phyloP scores from a whole-genome alignment of 2,113 vertebrate species.

The Tiliqua scincoides region DNA sequence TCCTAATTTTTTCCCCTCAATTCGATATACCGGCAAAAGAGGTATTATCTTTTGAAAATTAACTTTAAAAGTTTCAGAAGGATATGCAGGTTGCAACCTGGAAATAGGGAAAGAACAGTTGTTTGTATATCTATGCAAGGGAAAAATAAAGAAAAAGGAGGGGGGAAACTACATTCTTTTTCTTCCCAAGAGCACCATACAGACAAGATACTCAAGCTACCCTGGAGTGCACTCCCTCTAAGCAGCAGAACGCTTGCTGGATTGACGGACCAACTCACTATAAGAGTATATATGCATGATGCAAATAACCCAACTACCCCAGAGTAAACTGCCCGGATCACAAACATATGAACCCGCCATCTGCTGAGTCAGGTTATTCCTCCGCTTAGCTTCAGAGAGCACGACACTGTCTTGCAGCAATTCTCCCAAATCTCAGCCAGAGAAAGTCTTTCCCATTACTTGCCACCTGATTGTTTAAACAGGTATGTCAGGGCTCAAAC shows the following conservation, averaged over 20 bases:
- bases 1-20: conserved; percentile 62
- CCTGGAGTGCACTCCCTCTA: not conserved
- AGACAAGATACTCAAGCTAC: not conserved
- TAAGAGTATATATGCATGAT: too few relatives aligned
- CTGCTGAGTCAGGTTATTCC: not conserved
- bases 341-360: not conserved
- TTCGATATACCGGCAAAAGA: conserved; percentile 68
- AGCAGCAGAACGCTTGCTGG: too few relatives aligned
- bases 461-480: too few relatives aligned
- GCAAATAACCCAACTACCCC: not conserved
- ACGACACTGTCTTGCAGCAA: not conserved
- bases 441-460: too few relatives aligned
- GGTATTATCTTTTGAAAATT: conserved; percentile 67
- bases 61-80: conserved; percentile 39
- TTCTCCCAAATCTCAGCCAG: not conserved
- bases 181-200: not conserved
- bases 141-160: conserved; percentile 42
- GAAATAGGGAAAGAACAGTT: conserved; percentile 41
- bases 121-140: too few relatives aligned
- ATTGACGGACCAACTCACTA: too few relatives aligned
- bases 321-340: too few relatives aligned
- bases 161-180: conserved; percentile 54
- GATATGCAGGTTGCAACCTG: conserved; percentile 39
- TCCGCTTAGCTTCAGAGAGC: too few relatives aligned
- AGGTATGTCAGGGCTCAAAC: not conserved